phyloP scores from a whole-genome alignment of 2,797 vertebrate species.

The Tragelaphus oryx region DNA sequence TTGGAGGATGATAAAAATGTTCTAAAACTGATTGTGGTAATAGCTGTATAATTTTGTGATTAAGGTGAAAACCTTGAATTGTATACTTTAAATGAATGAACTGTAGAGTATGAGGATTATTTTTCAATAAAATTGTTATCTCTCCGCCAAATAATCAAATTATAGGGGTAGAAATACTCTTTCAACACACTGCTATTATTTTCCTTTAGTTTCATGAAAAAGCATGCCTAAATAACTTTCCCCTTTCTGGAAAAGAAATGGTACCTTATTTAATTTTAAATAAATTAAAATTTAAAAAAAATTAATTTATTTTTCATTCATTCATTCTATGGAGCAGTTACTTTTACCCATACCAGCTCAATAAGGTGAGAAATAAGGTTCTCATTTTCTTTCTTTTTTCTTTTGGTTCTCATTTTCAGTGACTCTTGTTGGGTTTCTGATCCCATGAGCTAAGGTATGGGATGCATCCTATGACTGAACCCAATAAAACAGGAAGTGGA shows the following conservation, averaged over 20 bases:
- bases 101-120: not conserved
- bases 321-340: not conserved
- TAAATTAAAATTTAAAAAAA: not conserved
- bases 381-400: not conserved
- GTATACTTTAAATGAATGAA: not conserved
- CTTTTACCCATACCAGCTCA: not conserved
- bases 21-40: not conserved
- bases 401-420: not conserved
- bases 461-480: not conserved
- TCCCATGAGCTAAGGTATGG: not conserved
- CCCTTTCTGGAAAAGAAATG: not conserved
- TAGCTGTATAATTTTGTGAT: not conserved
- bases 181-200: not conserved
- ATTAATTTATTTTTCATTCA: not conserved
- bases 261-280: not conserved
- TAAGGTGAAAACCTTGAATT: not conserved
- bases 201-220: conserved; percentile 3
- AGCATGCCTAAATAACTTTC: not conserved
- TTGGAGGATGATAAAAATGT: not conserved
- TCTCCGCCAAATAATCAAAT: not conserved
- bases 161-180: not conserved
- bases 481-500: not conserved
- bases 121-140: not conserved
- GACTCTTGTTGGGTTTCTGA: not conserved
- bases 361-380: not conserved